Evolutionary conservation across 1,140 invertebrate genomes (phyloP), one percentile per base, ranked within the genome.

Genomic region (Atopsyche davidsoni): DNA sequence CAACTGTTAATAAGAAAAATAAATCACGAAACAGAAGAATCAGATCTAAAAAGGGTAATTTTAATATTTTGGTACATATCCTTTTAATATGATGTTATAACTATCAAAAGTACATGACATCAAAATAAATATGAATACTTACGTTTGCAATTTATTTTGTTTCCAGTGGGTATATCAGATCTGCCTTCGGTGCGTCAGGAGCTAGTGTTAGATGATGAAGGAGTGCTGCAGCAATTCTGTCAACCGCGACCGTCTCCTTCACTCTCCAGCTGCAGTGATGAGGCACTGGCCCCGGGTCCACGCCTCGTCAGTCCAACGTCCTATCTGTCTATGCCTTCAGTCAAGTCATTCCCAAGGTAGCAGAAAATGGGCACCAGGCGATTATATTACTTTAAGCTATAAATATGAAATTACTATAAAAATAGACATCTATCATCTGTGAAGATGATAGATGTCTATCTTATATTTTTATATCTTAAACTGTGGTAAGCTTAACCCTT

Each of bases 301-400:
- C 73, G 64, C 3, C 69, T 75, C 0, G 62, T 69, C 6, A 78
- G 76, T 39, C 82, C 85, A 0, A 82, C 82, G 54, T 86, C 83
- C 0, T 86, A 83, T 55, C 74, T 89, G 2, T 88, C 86, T 0
- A 89, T 89, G 86, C 84, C 85, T 10, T 87, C 85, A 4, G 82
- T 87, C 10, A 83, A 82, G 53, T 78, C 82, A 11, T 90, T 89
- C 62, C 87, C 86, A 17, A 70, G 70, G 68, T 72, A 59, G n/a
- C n/a, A n/a, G n/a, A n/a, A n/a, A n/a, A n/a, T n/a, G n/a, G n/a
- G n/a, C n/a, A 54, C 34, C 14, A 11, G 18, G 21, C 46, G 11
- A 25, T 13, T 41, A 14, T n/a, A n/a, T n/a, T n/a, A n/a, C n/a
- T n/a, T n/a, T n/a, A n/a, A n/a, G n/a, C n/a, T 39, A 13, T 18